Percentiles rank a stretch among this genome's conserved stretches.
Evolutionary conservation across 2,888 invertebrate species (phyloP).

Genomic region (Parnassius apollo): DNA sequence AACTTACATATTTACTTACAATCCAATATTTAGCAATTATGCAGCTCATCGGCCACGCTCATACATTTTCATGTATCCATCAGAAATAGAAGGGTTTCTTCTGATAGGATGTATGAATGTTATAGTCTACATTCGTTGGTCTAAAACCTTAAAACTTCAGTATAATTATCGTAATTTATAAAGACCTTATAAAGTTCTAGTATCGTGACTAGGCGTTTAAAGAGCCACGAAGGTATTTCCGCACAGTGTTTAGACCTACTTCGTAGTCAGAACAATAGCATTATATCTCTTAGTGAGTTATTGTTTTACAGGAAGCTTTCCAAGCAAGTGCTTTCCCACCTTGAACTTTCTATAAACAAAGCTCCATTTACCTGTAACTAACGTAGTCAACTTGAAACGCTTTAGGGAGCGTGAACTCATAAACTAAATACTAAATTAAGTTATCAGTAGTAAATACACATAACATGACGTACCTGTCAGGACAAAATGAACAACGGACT

Average conservation of each 20-base stretch:
- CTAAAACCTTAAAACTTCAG: neutral
- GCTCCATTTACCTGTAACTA: constrained; percentile 20
- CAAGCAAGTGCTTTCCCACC: constrained; percentile 21
- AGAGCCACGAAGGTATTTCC: constrained; percentile 15
- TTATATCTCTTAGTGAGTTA: constrained; percentile 20
- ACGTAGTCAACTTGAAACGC: constrained; percentile 17
- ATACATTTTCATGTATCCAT: too few relatives aligned
- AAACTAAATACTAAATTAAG: constrained; percentile 47
- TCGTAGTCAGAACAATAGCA: constrained; percentile 23
- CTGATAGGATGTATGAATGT: too few relatives aligned
- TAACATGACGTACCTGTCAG: constrained; percentile 29
- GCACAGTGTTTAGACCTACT: constrained; percentile 6
- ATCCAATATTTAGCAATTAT: too few relatives aligned
- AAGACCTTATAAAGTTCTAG: constrained; percentile 5
- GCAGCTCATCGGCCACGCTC: too few relatives aligned
- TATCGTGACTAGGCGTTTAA: constrained; percentile 18
- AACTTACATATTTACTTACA: too few relatives aligned
- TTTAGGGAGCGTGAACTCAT: constrained; percentile 36
- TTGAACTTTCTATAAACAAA: constrained; percentile 27
- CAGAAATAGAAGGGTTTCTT: too few relatives aligned
- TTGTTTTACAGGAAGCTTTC: constrained; percentile 19
- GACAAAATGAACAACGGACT: neutral
- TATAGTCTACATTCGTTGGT: too few relatives aligned
- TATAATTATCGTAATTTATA: constrained; percentile 2
- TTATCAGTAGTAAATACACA: constrained; percentile 52